These are phyloP conservation scores for Rhabdomys dilectus DNA, from an alignment of 2,113 vertebrate species.

Conservation along the genomic window DNA sequence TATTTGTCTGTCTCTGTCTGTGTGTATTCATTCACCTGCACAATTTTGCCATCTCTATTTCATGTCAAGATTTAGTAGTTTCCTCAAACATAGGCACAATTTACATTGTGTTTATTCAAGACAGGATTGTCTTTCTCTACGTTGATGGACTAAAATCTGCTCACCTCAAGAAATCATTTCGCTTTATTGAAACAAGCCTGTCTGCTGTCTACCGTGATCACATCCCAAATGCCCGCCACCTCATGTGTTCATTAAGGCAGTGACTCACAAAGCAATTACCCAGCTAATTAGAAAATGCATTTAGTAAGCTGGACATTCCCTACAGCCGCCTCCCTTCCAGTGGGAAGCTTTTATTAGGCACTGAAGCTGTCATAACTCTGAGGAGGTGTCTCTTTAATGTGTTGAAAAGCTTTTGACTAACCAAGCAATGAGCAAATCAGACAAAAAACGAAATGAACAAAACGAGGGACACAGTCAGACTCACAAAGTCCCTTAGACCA, in stretches of 20 bases:
- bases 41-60: not conserved
- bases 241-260: conserved; percentile 25
- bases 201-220: not conserved
- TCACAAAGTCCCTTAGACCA: conserved; percentile 21
- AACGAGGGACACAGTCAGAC: conserved; percentile 19
- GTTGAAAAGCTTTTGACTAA: conserved; percentile 40
- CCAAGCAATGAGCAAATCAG: not conserved
- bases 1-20: not conserved
- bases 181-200: conserved; percentile 13
- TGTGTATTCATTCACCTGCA: not conserved
- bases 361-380: not conserved
- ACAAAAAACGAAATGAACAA: conserved; percentile 52
- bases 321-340: conserved; percentile 34
- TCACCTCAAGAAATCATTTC: conserved; percentile 22
- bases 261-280: conserved; percentile 65
- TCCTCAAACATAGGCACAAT: conserved; percentile 11
- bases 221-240: not conserved
- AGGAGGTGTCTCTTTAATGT: conserved; percentile 40
- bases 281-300: conserved; percentile 46
- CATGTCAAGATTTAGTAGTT: not conserved
- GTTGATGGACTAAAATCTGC: conserved; percentile 24
- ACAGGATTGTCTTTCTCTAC: conserved; percentile 22
- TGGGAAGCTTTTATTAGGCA: conserved; percentile 45
- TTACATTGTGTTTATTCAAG: conserved; percentile 47
- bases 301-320: conserved; percentile 4